Conservation (phyloP, 2,113 vertebrate species). For the Crotophaga sulcirostris region DNA sequence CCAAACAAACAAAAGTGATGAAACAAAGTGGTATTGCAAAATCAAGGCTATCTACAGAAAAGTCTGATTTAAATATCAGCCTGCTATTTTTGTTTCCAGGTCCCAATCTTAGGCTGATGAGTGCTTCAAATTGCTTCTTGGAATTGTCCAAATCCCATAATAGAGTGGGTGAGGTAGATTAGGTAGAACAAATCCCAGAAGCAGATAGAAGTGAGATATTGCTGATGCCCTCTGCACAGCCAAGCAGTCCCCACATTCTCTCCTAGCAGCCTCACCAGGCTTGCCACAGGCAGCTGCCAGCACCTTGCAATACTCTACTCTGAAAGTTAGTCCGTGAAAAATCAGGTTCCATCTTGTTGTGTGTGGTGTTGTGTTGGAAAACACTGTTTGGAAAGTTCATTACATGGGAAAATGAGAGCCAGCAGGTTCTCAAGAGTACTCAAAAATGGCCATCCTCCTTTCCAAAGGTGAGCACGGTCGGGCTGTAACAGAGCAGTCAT, state of each 20-base stretch:
- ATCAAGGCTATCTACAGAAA: not conserved
- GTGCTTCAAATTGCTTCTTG: not conserved
- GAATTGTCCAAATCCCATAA: not conserved
- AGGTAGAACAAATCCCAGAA: not conserved
- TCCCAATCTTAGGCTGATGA: not conserved
- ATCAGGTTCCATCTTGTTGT: not conserved
- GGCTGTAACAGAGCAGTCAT: not conserved
- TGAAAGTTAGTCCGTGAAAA: not conserved
- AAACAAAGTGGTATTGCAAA: not conserved
- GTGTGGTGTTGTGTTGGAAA: not conserved
- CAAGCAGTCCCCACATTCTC: not conserved
- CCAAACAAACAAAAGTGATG: not conserved
- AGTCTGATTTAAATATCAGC: not conserved
- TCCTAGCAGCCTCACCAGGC: not conserved
- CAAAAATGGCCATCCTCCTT: not conserved
- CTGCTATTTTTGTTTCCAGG: not conserved
- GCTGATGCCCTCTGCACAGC: not conserved
- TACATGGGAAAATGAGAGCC: not conserved
- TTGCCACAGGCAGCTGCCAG: not conserved
- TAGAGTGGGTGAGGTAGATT: not conserved
- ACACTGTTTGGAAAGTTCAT: not conserved
- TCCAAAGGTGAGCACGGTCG: not conserved
- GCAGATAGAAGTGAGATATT: not conserved
- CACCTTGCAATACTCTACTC: not conserved
- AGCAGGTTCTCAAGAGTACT: not conserved